Conservation (phyloP, 1,140 invertebrate species). For the Philotrypesis tridentata region DNA sequence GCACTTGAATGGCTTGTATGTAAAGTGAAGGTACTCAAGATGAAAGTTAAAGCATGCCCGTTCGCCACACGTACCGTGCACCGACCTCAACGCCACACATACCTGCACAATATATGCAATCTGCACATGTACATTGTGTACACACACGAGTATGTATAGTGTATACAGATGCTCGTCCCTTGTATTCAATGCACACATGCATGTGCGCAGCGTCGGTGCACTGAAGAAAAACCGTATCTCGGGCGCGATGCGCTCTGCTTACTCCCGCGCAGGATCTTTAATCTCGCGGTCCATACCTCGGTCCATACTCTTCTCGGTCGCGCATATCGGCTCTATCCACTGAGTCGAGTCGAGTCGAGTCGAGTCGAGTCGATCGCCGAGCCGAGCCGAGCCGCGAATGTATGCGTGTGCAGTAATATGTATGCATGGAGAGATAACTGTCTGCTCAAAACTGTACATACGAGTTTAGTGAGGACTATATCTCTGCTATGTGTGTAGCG, state of each 20-base stretch:
- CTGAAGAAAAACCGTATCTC: background rate
- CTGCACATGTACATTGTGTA: background rate
- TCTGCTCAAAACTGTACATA: too few species aligned
- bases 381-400: background rate
- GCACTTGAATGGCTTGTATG: slow-evolving; percentile 14
- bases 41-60: slow-evolving; percentile 33
- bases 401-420: too few species aligned
- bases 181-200: too few species aligned
- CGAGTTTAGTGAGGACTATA: too few species aligned
- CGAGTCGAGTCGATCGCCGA: too few species aligned
- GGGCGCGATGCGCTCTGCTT: slow-evolving; percentile 10
- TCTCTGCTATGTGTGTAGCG: too few species aligned
- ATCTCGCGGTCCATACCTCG: too few species aligned
- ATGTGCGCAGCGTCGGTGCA: background rate
- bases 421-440: too few species aligned
- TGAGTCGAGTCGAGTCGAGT: too few species aligned
- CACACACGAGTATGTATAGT: background rate
- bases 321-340: background rate
- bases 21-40: slow-evolving; percentile 19
- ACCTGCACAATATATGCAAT: background rate
- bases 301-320: background rate
- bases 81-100: too few species aligned
- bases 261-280: background rate
- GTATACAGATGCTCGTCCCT: background rate
- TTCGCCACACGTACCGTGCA: slow-evolving; percentile 1